phyloP scores from a whole-genome alignment of 2,113 vertebrate genomes.

The Paratilapia polleni region DNA sequence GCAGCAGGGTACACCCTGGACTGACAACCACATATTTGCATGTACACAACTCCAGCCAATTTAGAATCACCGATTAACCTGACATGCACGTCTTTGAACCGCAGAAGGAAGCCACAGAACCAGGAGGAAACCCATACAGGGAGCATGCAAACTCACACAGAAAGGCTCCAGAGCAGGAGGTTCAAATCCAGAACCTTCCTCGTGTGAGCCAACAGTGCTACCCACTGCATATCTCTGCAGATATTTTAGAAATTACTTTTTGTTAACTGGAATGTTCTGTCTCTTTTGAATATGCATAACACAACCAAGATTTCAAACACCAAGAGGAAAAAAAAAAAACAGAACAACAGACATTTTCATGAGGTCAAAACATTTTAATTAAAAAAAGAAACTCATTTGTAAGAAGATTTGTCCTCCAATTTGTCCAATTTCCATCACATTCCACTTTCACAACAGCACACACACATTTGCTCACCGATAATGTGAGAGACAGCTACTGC shows the following conservation, averaged over 20 bases:
- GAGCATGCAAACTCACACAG: too few species aligned
- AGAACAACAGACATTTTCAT: conserved; percentile 1
- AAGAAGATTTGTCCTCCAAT: conserved; percentile 37
- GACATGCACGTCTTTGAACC: too few species aligned
- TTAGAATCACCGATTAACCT: too few species aligned
- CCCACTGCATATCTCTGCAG: fast-evolving
- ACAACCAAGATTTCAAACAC: background rate
- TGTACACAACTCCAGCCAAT: too few species aligned
- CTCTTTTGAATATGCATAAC: background rate
- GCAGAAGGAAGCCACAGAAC: too few species aligned
- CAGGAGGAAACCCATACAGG: too few species aligned
- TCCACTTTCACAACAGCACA: conserved; percentile 21
- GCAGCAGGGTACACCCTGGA: too few species aligned
- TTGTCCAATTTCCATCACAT: conserved; percentile 57
- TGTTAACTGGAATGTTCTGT: background rate
- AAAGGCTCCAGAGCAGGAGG: background rate
- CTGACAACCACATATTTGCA: too few species aligned
- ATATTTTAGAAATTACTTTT: background rate
- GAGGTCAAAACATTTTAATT: conserved; percentile 68
- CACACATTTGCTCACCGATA: conserved; percentile 34
- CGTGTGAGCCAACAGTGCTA: background rate
- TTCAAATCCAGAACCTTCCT: background rate
- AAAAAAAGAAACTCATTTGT: conserved; percentile 48
- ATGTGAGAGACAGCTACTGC: conserved; percentile 22
- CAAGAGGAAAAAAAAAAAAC: background rate